phyloP scores from a whole-genome alignment of 2,113 vertebrate genomes.

The Connochaetes taurinus region DNA sequence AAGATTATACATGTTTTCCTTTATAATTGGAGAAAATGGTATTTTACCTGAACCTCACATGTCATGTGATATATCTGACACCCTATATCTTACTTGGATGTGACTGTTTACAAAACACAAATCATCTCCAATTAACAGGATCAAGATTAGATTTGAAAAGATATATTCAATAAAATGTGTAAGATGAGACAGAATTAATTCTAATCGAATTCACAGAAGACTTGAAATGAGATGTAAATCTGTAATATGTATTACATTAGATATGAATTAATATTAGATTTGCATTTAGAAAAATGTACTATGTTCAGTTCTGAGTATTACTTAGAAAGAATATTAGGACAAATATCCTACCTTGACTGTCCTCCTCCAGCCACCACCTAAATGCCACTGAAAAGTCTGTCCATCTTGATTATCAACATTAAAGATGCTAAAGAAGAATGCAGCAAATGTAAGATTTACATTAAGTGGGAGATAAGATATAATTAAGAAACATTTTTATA shows the following conservation, averaged over 20 bases:
- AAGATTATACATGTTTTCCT: not conserved
- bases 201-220: slow-evolving; percentile 43
- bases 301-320: slow-evolving; percentile 10
- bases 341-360: not conserved
- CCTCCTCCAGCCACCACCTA: not conserved
- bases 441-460: not conserved
- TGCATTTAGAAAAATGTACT: not conserved
- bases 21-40: not conserved
- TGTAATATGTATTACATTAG: slow-evolving; percentile 48
- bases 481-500: not conserved
- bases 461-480: not conserved
- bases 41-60: not conserved
- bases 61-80: not conserved
- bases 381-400: not conserved
- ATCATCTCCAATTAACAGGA: slow-evolving; percentile 43
- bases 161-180: slow-evolving; percentile 37
- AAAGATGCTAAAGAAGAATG: not conserved
- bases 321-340: not conserved
- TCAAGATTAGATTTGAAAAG: slow-evolving; percentile 56
- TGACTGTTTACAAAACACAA: slow-evolving; percentile 51
- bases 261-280: slow-evolving; percentile 39
- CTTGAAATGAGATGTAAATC: slow-evolving; percentile 53
- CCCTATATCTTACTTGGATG: not conserved
- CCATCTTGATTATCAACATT: not conserved
- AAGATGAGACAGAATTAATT: slow-evolving; percentile 53